Conservation (phyloP, 35 echinoderm and acorn worm species). For the Ptychodera flava region DNA sequence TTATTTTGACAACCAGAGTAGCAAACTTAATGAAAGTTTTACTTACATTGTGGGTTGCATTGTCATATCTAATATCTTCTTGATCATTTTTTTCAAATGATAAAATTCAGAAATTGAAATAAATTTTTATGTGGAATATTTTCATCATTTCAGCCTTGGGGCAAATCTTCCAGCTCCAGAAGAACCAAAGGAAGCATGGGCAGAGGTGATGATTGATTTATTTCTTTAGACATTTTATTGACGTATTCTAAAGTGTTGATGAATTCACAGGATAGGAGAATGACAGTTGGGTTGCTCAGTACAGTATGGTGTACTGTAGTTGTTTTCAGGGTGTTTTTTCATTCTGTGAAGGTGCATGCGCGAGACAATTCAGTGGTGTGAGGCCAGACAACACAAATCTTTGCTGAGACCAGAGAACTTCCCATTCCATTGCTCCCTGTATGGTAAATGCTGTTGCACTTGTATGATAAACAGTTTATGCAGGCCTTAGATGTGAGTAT, state of each 20-base stretch:
- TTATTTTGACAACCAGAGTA: no score
- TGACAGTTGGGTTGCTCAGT: not conserved
- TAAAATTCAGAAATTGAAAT: not conserved
- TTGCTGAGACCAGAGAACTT: no score
- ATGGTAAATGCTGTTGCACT: no score
- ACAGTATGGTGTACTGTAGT: not conserved
- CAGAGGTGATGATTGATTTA: not conserved
- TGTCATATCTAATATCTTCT: not conserved
- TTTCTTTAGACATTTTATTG: not conserved
- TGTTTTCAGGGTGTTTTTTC: not conserved
- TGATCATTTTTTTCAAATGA: not conserved
- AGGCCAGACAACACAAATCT: no score
- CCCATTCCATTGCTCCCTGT: no score
- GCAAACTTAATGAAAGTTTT: no score
- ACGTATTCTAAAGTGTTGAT: not conserved
- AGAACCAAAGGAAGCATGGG: conserved; percentile 7
- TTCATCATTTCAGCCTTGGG: conserved; percentile 14
- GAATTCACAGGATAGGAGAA: not conserved
- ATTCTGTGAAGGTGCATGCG: no score
- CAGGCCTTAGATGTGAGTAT: no score
- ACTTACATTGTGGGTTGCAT: not conserved
- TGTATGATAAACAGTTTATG: no score
- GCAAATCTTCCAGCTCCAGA: conserved; percentile 26
- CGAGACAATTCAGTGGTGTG: no score
- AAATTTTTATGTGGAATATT: not conserved